phyloP scores from a whole-genome alignment of 2,113 vertebrate genomes.

The Glaucomys volans region DNA sequence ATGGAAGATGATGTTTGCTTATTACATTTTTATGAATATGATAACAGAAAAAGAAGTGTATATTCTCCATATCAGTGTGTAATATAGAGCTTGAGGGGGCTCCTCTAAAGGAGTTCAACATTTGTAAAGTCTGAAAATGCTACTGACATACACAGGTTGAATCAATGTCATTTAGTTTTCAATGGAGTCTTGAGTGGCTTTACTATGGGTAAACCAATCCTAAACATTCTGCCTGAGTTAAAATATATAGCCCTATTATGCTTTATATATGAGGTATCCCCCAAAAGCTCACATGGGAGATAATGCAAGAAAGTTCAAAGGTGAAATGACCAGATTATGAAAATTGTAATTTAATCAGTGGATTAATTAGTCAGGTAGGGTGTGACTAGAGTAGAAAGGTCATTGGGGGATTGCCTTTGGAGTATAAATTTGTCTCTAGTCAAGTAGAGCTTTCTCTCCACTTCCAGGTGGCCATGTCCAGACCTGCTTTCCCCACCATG shows the following conservation, averaged over 20 bases:
- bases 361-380: too few species aligned
- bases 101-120: neutral
- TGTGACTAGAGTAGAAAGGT: too few species aligned
- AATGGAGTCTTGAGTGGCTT: neutral
- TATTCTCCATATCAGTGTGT: neutral
- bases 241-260: neutral
- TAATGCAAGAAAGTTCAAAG: too few species aligned
- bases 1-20: neutral
- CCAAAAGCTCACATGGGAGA: too few species aligned
- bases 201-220: neutral
- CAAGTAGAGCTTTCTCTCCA: too few species aligned
- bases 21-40: neutral
- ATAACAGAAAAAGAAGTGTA: neutral
- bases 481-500: too few species aligned
- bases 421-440: too few species aligned
- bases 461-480: too few species aligned
- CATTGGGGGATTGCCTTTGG: too few species aligned
- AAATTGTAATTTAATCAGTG: too few species aligned
- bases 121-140: conserved; percentile 28
- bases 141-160: neutral
- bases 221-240: neutral
- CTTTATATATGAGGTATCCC: too few species aligned
- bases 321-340: too few species aligned
- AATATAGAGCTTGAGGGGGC: neutral
- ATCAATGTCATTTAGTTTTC: neutral